Evolutionary conservation across 2,888 invertebrate genomes (phyloP).

Genomic region (Melanotus villosus): DNA sequence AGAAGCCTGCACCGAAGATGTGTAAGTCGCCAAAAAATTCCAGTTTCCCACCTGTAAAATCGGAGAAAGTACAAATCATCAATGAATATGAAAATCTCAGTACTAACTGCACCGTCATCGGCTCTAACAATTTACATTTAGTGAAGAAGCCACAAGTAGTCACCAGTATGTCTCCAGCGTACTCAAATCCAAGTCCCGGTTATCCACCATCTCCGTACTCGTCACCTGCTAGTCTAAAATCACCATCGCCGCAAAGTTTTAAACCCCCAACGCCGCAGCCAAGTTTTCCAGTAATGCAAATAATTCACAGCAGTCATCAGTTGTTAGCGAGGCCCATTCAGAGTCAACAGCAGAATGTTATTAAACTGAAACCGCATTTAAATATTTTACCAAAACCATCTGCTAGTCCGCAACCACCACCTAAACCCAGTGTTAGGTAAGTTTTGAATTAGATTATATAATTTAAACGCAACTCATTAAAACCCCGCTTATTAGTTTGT

Average conservation of each 20-base stretch:
- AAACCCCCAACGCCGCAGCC: conserved; percentile 67
- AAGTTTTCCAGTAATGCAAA: conserved; percentile 66
- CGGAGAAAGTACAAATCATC: conserved; percentile 59
- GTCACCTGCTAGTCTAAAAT: conserved; percentile 66
- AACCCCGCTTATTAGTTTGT: too few relatives aligned
- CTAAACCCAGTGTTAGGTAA: conserved; percentile 67
- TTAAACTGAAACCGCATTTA: conserved; percentile 67
- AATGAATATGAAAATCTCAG: conserved; percentile 66
- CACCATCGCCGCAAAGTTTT: conserved; percentile 63
- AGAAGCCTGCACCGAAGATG: conserved; percentile 66
- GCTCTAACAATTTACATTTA: conserved; percentile 67
- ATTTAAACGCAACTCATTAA: too few relatives aligned
- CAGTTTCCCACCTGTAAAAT: conserved; percentile 41
- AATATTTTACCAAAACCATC: conserved; percentile 69
- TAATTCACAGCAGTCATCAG: conserved; percentile 64
- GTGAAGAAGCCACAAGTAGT: conserved; percentile 67
- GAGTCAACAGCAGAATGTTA: conserved; percentile 63
- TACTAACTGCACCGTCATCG: conserved; percentile 68
- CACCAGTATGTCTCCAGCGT: conserved; percentile 65
- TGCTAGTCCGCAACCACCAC: conserved; percentile 64
- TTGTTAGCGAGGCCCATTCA: conserved; percentile 64
- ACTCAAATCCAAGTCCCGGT: conserved; percentile 60
- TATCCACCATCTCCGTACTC: conserved; percentile 66
- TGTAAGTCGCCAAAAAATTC: conserved; percentile 68
- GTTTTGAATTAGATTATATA: background rate